Base-by-base conservation (phyloP, 2,888 invertebrate species). In the Nebria salina region DNA sequence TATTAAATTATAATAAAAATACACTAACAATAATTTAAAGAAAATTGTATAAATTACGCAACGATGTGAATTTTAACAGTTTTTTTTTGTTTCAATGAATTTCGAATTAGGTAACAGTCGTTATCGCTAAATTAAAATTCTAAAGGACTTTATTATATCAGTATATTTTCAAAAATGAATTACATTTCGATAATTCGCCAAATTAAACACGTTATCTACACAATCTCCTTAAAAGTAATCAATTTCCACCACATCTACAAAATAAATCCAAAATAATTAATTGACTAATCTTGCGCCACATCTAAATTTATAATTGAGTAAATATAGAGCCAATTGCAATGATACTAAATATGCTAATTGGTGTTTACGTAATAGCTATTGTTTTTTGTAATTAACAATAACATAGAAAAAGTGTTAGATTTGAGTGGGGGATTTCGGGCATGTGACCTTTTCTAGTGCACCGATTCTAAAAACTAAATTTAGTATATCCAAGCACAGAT, bases 401-500 rank as follows among this genome's bases (percentile, higher is more conserved):
- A 70, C 70, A 70, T 3, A 25, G 65, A 70, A 70, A 34, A 70
- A 5, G 25, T 70, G 5, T 68, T 15, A 68, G 15, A 66, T 3
- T 25, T 8, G 9, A 43, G 43, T 54, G 54, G 13, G 54, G 54
- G n/a, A 73, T 20, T 13, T 13, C 20, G 34, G 73, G 5, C 26
- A 70, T 70, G 72, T 77, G 77, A 77, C 72, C 72, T 77, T 72
- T 77, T 26, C 54, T 54, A 54, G 13, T 72, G 70, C 11, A 64
- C 25, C 26, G 72, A 72, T 34, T 34, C 42, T 72, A 65, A 43
- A 65, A 11, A 72, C 65, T 78, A 78, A 65, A 78, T 78, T 72
- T 78, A 78, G 78, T 65, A 65, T 65, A 73, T 73, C 65, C 73
- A 65, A 72, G 41, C 77, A 72, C 72, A 77, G 65, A 72, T 78